Conservation (phyloP, 2,797 vertebrate genomes). For the Glossophaga mutica region DNA sequence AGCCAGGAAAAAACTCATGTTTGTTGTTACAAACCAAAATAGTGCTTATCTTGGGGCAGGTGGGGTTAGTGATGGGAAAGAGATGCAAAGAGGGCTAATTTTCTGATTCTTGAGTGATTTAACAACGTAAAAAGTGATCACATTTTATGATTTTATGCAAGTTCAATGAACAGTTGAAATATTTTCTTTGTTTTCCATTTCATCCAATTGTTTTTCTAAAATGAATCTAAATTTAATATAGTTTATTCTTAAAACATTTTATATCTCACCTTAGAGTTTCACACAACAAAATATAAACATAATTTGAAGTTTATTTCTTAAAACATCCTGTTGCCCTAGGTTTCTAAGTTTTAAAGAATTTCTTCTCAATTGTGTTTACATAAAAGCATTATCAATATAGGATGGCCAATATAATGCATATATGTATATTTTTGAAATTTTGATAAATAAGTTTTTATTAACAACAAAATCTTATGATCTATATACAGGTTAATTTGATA, state of each 20-base stretch:
- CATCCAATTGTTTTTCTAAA: neutral
- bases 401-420: neutral
- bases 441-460: neutral
- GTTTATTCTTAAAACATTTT: neutral
- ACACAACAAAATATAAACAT: neutral
- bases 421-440: neutral
- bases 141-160: neutral
- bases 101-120: neutral
- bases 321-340: neutral
- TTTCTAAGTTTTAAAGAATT: neutral
- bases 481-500: neutral
- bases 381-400: neutral
- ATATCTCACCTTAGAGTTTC: neutral
- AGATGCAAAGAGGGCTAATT: neutral
- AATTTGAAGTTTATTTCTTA: neutral
- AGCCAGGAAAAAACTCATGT: neutral
- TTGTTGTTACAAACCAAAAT: neutral
- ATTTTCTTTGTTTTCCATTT: neutral
- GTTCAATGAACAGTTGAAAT: neutral
- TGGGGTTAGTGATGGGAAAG: neutral
- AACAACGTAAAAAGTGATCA: too few relatives aligned
- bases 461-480: neutral
- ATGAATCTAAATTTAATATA: neutral
- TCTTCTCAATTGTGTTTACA: neutral
- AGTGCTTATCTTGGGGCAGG: neutral